These are phyloP conservation scores for Heterodera filipjevi DNA, from an alignment of 2,888 invertebrate genomes.

Conservation along the genomic window DNA sequence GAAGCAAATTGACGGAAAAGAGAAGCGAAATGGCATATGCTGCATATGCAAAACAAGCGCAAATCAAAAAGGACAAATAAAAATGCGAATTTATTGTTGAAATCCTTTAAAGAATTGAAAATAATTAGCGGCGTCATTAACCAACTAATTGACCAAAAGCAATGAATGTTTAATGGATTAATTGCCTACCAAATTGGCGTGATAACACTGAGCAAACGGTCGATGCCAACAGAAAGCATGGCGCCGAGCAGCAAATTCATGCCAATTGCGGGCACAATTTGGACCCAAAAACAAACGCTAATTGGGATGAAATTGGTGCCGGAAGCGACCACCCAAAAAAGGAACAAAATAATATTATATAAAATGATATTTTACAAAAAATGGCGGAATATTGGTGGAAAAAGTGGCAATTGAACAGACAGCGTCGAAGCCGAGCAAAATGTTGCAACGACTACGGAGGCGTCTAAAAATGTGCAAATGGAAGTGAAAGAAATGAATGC, in stretches of 20 bases:
- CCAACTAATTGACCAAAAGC: too few relatives aligned
- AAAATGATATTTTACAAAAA: not conserved
- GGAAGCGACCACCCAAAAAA: not conserved
- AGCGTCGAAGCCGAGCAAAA: not conserved
- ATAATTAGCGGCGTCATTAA: too few relatives aligned
- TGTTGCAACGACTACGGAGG: not conserved
- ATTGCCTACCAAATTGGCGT: not conserved
- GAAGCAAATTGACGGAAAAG: not conserved
- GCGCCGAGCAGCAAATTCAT: not conserved
- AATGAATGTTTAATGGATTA: too few relatives aligned
- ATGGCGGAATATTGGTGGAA: not conserved
- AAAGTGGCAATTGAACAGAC: not conserved
- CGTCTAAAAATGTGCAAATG: not conserved
- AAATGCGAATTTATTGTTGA: not conserved
- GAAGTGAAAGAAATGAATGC: too few relatives aligned
- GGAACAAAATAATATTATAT: too few relatives aligned
- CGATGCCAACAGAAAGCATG: slow-evolving; percentile 10
- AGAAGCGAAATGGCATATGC: not conserved
- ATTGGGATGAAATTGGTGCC: not conserved
- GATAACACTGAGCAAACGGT: not conserved
- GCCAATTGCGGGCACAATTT: not conserved
- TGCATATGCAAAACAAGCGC: not conserved
- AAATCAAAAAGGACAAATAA: not conserved
- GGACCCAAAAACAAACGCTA: not conserved
- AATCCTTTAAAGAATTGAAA: not conserved